A percentile compares a stretch with the other conserved stretches of the same genome.
Evolutionary conservation across 2,113 vertebrate species (phyloP).

Genomic region (Lathamus discolor): DNA sequence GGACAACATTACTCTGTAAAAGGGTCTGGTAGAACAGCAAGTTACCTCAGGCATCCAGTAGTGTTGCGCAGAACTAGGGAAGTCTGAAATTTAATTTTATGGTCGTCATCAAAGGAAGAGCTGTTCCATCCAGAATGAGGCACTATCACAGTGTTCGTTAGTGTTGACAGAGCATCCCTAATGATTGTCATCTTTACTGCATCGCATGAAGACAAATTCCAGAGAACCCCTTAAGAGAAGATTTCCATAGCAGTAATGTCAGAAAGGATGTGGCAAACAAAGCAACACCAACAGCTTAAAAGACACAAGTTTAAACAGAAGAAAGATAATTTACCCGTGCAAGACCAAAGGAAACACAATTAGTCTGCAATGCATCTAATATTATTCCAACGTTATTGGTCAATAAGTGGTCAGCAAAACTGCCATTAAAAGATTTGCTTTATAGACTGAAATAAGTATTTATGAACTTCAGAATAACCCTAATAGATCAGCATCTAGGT

Average conservation of each 20-base stretch:
- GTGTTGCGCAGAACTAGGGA: constrained; percentile 95
- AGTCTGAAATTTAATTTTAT: constrained; percentile 97
- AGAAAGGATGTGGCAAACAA: not conserved
- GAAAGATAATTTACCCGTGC: not conserved
- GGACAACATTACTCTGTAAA: not conserved
- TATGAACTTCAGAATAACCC: not conserved
- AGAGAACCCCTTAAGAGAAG: constrained; percentile 86
- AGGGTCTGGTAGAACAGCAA: not conserved
- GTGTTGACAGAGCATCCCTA: constrained; percentile 88
- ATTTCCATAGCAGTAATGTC: not conserved
- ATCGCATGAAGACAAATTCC: constrained; percentile 97
- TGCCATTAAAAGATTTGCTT: not conserved
- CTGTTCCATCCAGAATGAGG: constrained; percentile 97
- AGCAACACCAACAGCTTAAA: not conserved
- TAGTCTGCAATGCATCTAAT: not conserved
- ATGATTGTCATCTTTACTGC: constrained; percentile 98
- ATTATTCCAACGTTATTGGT: not conserved
- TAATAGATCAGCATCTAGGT: not conserved
- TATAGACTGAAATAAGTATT: not conserved
- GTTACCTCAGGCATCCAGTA: constrained; percentile 92
- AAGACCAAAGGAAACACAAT: not conserved
- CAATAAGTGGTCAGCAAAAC: not conserved
- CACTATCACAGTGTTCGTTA: constrained; percentile 97
- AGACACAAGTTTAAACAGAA: not conserved
- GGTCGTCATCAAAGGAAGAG: constrained; percentile 92